Base-by-base conservation (phyloP, 2,113 vertebrate species). In the Procapra przewalskii region DNA sequence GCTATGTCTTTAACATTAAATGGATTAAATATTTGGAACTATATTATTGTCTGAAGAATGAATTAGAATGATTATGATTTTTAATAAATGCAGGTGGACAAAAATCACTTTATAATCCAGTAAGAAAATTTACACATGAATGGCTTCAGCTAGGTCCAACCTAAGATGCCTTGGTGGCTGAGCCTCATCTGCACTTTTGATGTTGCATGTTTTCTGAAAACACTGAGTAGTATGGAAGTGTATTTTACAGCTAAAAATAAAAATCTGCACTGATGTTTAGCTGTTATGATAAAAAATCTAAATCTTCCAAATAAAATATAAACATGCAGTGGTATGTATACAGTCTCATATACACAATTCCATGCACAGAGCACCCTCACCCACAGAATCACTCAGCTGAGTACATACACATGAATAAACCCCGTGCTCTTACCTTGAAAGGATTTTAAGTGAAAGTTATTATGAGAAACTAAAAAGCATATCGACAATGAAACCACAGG, bases 31-130 rank as follows among this genome's bases (percentile, higher is more conserved):
- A 62, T 57, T 50, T 55, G 16, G 36, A 80, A 43, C 10, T 52
- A 91, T 67, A 62, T 83, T 89, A 88, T 50, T 88, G 19, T 45
- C n/a, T 50, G 40, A 94, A 83, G 27, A 55, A 92, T 50, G 8
- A 77, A 94, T 29, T 71, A 33, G 36, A 45, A 27, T 52, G 14
- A 90, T 50, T 60, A 83, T 36, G 55, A 90, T 83, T 87, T 92
- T 84, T 93, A 80, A n/a, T 79, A 33, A 77, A 21, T 57, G 5
- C 9, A 21, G 11, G 92, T 80, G 50, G 57, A n/a, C 25, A 95
- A 79, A 94, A 80, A 71, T 57, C 6, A 45, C 21, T 60, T 92
- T 90, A 8, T 89, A 95, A 50, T 59, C 59, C 43, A 50, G 13
- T 67, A 50, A 52, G 43, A 36, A 23, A 36, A 14, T 48, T 71